Percentiles rank a stretch among this genome's conserved stretches.
These are phyloP conservation scores for Heliopora coerulea DNA, from an alignment of 92 coral and sea anemone species.

Conservation along the genomic window DNA sequence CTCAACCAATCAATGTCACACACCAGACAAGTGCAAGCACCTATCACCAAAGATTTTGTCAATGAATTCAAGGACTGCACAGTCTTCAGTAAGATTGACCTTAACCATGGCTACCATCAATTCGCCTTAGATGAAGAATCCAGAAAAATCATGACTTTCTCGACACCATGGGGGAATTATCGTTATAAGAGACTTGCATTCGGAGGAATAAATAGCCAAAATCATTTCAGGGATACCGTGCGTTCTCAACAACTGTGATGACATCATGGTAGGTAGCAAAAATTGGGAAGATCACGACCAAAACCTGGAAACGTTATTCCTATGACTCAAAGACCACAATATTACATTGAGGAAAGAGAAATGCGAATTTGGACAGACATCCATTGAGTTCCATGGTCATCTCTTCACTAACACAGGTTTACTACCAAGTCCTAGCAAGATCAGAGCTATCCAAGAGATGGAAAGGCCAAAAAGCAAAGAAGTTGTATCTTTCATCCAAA, in stretches of 20 bases:
- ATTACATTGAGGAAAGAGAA: slow-evolving; percentile 27
- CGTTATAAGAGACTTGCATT: slow-evolving; percentile 58
- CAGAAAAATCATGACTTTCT: slow-evolving; percentile 48
- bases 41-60: slow-evolving; percentile 42
- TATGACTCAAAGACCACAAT: slow-evolving; percentile 19
- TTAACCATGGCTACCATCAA: slow-evolving; percentile 62
- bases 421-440: slow-evolving; percentile 47
- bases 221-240: slow-evolving; percentile 33
- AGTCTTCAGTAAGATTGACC: slow-evolving; percentile 34
- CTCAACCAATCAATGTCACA: slow-evolving; percentile 45
- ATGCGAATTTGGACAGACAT: slow-evolving; percentile 19
- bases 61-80: slow-evolving; percentile 20
- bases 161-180: slow-evolving; percentile 61
- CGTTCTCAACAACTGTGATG: slow-evolving; percentile 48
- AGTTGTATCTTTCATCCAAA: slow-evolving; percentile 50
- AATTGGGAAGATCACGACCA: slow-evolving; percentile 51
- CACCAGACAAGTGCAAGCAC: slow-evolving; percentile 39
- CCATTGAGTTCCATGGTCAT: slow-evolving; percentile 58
- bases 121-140: slow-evolving; percentile 58
- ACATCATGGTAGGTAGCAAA: slow-evolving; percentile 33
- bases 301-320: slow-evolving; percentile 1
- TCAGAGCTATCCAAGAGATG: slow-evolving; percentile 40
- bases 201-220: slow-evolving; percentile 24
- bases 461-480: slow-evolving; percentile 46
- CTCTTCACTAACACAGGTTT: slow-evolving; percentile 46